phyloP scores from a whole-genome alignment of 2,888 invertebrate species.

The Chydorus sphaericus region DNA sequence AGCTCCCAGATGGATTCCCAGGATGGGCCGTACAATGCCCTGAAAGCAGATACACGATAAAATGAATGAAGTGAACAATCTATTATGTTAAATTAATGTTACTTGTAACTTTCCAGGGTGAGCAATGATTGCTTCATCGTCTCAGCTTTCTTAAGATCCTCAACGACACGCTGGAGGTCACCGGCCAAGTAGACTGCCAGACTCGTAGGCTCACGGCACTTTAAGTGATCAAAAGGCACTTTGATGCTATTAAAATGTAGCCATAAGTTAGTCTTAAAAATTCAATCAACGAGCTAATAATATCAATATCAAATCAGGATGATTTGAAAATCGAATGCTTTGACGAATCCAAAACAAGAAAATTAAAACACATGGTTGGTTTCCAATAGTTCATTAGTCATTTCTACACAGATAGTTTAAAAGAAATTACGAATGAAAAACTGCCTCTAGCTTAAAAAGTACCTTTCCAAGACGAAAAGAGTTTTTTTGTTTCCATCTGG shows the following conservation, averaged over 20 bases:
- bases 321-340: too few relatives aligned
- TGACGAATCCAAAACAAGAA: too few relatives aligned
- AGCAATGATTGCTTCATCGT: not conserved
- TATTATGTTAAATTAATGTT: not conserved
- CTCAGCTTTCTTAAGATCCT: not conserved
- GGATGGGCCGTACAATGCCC: not conserved
- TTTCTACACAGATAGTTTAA: too few relatives aligned
- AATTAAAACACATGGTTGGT: not conserved
- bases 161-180: not conserved
- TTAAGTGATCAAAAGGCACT: constrained; percentile 16
- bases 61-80: not conserved
- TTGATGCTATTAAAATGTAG: not conserved
- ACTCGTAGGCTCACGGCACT: constrained; percentile 14
- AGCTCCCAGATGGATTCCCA: not conserved
- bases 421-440: too few relatives aligned
- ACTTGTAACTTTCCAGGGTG: constrained; percentile 6
- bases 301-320: too few relatives aligned
- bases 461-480: not conserved
- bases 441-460: too few relatives aligned
- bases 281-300: too few relatives aligned
- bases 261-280: too few relatives aligned
- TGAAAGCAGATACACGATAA: not conserved
- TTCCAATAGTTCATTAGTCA: not conserved
- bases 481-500: not conserved
- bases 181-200: not conserved